Base-by-base conservation (phyloP, 2,113 vertebrate genomes). In the Varanus komodoensis region DNA sequence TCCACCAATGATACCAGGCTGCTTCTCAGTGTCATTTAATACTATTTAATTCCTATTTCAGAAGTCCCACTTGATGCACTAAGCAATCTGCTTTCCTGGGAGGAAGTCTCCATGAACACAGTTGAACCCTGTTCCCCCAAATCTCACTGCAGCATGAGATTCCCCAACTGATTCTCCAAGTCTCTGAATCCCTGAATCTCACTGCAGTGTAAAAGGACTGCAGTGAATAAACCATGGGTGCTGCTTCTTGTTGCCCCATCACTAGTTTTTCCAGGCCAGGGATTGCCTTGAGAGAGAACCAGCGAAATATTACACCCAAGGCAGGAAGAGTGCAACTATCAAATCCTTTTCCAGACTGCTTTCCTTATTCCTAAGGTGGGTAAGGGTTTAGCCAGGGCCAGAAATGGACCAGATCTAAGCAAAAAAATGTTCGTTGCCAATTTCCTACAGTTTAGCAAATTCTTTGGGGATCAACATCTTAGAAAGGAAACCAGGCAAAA, bases 401-500 rank as follows among this genome's bases (percentile, higher is more conserved):
- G 29, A 77, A 67, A 52, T 25, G n/a, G 82, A 34, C 44, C 32
- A 19, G 14, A 32, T 38, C 27, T 50, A 73, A 8, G 57, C 15
- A 17, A 4, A 9, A n/a, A 82, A 29, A 19, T n/a, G 7, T 81
- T 25, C 50, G 27, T 8, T 81, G 48, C 14, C 44, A n/a, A 3
- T 12, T 84, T 74, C 23, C 61, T 69, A 34, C 87, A 54, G 9
- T 38, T 69, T 54, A 38, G 21, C 14, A 38, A 38, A 79, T 89
- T 79, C 32, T 68, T 34, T 77, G 14, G 89, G 48, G 73, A 77
- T 52, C 82, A 52, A 52, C 23, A n/a, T 50, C 23, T 4, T 38
- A 9, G 61, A 85, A 84, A 84, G 82, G 82, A 89, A 89, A 77
- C 23, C 6, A 23, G 27, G 84, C 61, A 8, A 85, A 84, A 27